These are phyloP conservation scores for Congeria kusceri DNA, from an alignment of 2,888 invertebrate genomes.

Conservation along the genomic window DNA sequence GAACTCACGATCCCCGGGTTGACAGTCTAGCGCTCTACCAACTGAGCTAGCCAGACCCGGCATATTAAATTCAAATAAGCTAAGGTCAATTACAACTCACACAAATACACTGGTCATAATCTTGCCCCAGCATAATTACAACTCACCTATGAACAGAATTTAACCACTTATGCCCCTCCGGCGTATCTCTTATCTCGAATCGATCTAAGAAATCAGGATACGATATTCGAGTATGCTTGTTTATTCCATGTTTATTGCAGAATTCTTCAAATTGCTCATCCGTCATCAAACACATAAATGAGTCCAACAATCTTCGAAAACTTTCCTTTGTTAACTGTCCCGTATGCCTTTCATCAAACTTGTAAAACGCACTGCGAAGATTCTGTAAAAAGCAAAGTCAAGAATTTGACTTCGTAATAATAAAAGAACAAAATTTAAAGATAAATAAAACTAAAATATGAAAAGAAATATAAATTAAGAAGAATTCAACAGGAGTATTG, in stretches of 20 bases:
- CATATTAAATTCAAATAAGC: no score
- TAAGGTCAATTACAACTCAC: no score
- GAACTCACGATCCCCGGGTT: no score
- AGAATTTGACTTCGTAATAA: not conserved
- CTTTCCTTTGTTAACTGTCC: slow-evolving; percentile 80
- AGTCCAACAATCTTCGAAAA: slow-evolving; percentile 82
- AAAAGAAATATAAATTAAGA: no score
- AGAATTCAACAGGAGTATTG: no score
- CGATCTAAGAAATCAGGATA: slow-evolving; percentile 82
- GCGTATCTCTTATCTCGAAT: slow-evolving; percentile 82
- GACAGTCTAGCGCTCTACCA: no score
- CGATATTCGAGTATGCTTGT: slow-evolving; percentile 72
- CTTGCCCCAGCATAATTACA: no score
- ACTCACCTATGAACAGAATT: slow-evolving; percentile 82
- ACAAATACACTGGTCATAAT: no score
- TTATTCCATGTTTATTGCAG: slow-evolving; percentile 79
- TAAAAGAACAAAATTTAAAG: no score
- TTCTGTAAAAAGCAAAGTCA: slow-evolving; percentile 71
- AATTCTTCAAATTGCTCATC: slow-evolving; percentile 82
- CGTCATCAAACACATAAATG: slow-evolving; percentile 81
- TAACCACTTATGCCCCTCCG: slow-evolving; percentile 83
- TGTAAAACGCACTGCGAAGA: slow-evolving; percentile 83
- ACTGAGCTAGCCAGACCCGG: no score
- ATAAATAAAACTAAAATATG: no score
- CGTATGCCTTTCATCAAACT: slow-evolving; percentile 83